Percentiles rank a stretch among this genome's conserved stretches.
phyloP scores from a whole-genome alignment of 1,140 invertebrate species.

The Drosophila asahinai region DNA sequence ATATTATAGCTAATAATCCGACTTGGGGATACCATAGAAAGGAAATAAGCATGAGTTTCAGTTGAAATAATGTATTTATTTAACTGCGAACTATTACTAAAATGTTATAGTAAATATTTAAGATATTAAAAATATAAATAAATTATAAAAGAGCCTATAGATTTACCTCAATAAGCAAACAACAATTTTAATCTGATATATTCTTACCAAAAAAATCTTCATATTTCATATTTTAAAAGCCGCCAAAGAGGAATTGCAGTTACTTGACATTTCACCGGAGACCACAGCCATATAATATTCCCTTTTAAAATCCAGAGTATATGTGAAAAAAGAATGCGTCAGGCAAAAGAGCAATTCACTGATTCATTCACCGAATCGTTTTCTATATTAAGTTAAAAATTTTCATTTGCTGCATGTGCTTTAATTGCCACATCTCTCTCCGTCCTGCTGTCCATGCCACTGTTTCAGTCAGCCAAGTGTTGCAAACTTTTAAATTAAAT shows the following conservation, averaged over 20 bases:
- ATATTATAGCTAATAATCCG: not conserved
- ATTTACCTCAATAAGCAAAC: not conserved
- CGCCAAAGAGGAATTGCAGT: not conserved
- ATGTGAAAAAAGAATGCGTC: constrained; percentile 22
- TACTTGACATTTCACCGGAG: not conserved
- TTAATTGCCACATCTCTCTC: constrained; percentile 29
- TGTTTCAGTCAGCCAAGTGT: constrained; percentile 36
- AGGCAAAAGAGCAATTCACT: constrained; percentile 35
- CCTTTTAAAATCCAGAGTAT: not conserved
- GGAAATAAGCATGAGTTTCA: not conserved
- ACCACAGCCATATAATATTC: not conserved
- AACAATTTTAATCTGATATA: not conserved
- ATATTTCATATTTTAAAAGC: not conserved
- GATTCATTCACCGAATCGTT: constrained; percentile 36
- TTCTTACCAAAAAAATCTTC: not conserved
- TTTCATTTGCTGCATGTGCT: constrained; percentile 70
- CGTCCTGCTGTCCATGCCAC: not conserved
- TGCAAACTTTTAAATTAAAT: constrained; percentile 75
- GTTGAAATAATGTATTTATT: not conserved
- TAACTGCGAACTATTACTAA: not conserved
- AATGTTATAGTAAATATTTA: not conserved
- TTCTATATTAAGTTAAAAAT: constrained; percentile 73
- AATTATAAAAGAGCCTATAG: not conserved
- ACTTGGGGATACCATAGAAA: not conserved
- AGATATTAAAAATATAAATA: not conserved